These are phyloP conservation scores for Lamellibrachia satsuma DNA, from an alignment of 2,888 invertebrate genomes.

Conservation along the genomic window DNA sequence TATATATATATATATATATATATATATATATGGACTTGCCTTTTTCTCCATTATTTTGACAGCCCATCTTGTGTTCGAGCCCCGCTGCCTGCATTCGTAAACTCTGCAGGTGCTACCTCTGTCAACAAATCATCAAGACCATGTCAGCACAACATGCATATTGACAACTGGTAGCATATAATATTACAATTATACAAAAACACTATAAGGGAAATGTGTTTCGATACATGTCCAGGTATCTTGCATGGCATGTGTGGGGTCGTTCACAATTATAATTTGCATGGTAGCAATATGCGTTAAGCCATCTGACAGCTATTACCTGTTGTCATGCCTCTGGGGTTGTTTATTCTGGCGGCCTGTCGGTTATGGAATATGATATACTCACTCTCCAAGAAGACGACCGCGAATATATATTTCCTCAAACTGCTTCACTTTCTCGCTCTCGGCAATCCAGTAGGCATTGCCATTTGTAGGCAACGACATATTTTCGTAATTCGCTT, in stretches of 20 bases:
- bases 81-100: constrained; percentile 55
- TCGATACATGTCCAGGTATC: too few relatives aligned
- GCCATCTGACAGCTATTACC: not conserved
- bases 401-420: not conserved
- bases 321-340: not conserved
- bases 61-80: constrained; percentile 53
- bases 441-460: not conserved
- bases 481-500: not conserved
- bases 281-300: too few relatives aligned
- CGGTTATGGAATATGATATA: not conserved
- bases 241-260: too few relatives aligned
- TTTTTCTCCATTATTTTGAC: constrained; percentile 61
- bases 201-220: too few relatives aligned
- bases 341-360: not conserved
- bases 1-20: too few relatives aligned
- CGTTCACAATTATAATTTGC: too few relatives aligned
- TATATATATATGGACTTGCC: constrained; percentile 35
- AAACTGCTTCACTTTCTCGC: not conserved
- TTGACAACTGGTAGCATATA: not conserved
- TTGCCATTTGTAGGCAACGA: not conserved
- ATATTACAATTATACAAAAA: too few relatives aligned
- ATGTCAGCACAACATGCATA: not conserved
- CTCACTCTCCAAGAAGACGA: not conserved
- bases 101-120: constrained; percentile 40
- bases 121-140: not conserved